Evolutionary conservation across 2,113 vertebrate species (phyloP).

Genomic region (Chionis minor): DNA sequence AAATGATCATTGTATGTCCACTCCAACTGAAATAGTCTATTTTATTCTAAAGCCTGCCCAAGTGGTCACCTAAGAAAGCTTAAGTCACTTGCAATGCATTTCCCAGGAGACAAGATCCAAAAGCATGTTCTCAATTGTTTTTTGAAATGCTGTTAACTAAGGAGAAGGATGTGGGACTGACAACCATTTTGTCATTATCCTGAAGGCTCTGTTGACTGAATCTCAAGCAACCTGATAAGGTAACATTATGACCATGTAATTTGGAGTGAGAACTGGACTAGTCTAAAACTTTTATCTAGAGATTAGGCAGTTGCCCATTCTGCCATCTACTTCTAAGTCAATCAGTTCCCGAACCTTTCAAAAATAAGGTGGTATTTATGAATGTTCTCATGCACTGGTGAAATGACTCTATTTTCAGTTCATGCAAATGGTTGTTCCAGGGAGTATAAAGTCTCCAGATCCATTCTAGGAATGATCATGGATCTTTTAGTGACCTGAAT

Average conservation of each 20-base stretch:
- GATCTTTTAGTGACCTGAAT: neutral
- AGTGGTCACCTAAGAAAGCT: neutral
- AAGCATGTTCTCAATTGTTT: neutral
- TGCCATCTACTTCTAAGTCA: neutral
- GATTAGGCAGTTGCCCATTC: neutral
- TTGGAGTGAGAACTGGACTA: neutral
- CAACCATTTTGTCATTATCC: neutral
- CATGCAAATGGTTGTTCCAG: neutral
- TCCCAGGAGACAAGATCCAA: neutral
- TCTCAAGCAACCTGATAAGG: neutral
- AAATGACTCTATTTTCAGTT: neutral
- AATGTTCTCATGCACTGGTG: neutral
- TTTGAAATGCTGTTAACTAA: neutral
- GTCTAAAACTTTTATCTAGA: neutral
- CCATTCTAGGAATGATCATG: neutral
- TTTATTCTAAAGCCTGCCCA: neutral
- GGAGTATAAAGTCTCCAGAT: neutral
- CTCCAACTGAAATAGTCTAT: neutral
- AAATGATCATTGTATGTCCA: neutral
- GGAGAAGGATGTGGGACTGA: neutral
- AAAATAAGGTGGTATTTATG: neutral
- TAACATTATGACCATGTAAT: neutral
- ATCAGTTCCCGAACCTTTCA: neutral
- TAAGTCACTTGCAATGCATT: neutral
- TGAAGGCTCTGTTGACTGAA: neutral